Evolutionary conservation across 2,888 invertebrate species (phyloP).

Genomic region (Pandemis heparana): DNA sequence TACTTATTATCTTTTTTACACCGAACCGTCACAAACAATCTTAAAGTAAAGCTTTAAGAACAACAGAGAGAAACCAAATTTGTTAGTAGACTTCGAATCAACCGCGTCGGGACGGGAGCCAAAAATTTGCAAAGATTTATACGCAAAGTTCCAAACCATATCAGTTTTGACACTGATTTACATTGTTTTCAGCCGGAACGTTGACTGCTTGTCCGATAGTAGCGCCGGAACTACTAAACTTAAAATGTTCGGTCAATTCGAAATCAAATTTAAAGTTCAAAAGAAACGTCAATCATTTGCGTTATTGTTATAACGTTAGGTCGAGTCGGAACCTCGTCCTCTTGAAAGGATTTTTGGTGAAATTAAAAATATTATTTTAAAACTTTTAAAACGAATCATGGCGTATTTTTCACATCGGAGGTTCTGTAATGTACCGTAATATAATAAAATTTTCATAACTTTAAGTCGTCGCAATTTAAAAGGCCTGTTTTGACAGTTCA

Average conservation of each 20-base stretch:
- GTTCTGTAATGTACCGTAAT: neutral
- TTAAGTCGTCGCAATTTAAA: too few species aligned
- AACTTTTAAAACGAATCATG: too few species aligned
- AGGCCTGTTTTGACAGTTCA: too few species aligned
- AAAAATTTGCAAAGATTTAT: slow-evolving; percentile 56
- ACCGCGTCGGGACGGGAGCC: slow-evolving; percentile 45
- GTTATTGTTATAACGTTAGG: slow-evolving; percentile 1
- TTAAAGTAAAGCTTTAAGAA: neutral
- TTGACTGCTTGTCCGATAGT: slow-evolving; percentile 47
- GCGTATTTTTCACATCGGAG: neutral
- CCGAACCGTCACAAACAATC: neutral
- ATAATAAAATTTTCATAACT: neutral
- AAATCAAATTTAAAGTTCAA: slow-evolving; percentile 37
- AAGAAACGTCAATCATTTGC: slow-evolving; percentile 28
- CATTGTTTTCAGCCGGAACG: slow-evolving; percentile 50
- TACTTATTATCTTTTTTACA: neutral
- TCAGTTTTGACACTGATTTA: slow-evolving; percentile 58
- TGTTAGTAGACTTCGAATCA: slow-evolving; percentile 11
- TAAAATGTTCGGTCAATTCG: slow-evolving; percentile 39
- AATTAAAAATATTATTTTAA: too few species aligned
- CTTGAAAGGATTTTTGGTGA: neutral
- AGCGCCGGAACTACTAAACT: slow-evolving; percentile 44
- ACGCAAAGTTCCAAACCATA: slow-evolving; percentile 49
- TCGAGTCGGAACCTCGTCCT: neutral
- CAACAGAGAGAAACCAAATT: slow-evolving; percentile 8